These are phyloP conservation scores for Allobates femoralis DNA, from an alignment of 2,797 vertebrate genomes.

Conservation along the genomic window DNA sequence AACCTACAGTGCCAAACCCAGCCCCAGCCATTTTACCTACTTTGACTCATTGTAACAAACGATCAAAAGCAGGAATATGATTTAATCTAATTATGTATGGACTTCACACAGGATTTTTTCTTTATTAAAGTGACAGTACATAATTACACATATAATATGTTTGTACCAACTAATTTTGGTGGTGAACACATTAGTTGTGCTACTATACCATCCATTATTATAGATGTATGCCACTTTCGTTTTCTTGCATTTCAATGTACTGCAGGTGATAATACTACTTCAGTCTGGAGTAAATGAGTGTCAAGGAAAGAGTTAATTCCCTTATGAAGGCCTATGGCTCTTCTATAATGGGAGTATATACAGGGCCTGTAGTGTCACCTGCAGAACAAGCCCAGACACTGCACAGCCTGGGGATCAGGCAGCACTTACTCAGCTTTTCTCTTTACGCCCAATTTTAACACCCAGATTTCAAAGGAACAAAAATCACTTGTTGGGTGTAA, in stretches of 20 bases:
- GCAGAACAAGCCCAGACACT: conserved; percentile 19
- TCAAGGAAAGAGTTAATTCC: neutral
- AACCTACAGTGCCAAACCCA: no score
- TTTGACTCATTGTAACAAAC: no score
- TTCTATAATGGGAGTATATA: conserved; percentile 12
- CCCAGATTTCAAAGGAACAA: neutral
- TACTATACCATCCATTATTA: neutral
- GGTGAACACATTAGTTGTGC: no score
- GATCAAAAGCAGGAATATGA: no score
- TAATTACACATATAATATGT: neutral
- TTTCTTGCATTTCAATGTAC: neutral
- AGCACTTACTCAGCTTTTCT: neutral
- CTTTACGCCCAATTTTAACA: neutral
- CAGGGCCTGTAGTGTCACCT: neutral
- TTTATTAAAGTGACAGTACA: neutral
- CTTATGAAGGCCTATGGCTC: no score
- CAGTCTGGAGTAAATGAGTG: neutral
- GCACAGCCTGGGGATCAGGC: conserved; percentile 1
- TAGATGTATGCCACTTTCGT: neutral
- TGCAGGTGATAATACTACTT: neutral
- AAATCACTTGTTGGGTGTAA: no score
- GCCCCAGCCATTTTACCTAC: no score
- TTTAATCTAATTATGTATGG: neutral
- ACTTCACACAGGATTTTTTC: no score
- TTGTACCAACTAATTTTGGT: neutral